Evolutionary conservation across 2,888 invertebrate genomes (phyloP), one percentile per base, ranked within the genome.

Genomic region (Mythimna lalbum): DNA sequence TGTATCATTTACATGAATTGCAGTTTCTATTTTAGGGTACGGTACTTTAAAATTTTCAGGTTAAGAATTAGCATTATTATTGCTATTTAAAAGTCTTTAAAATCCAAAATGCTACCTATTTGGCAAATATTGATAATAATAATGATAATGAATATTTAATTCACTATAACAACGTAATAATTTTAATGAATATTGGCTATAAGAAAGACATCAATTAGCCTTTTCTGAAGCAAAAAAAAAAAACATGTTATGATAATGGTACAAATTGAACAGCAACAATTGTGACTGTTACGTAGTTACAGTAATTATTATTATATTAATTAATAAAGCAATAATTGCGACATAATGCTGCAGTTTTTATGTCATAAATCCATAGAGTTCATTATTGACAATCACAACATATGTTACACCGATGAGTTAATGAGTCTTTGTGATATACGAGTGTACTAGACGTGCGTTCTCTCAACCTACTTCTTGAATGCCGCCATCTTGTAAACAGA

Each of bases 381-480:
- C 75, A 88, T 85, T 87, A 86, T 86, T 82, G 83, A 84, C 81
- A 84, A 85, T 78, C 82, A 76, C 74, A 72, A 80, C 76, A 75
- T 86, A 88, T 88, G 89, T 89, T 86, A 81, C 83, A 86, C 86
- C 88, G 87, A 93, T 89, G 91, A 93, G 90, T 91, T 93, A 94
- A 94, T 94, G 93, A 93, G 93, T 92, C 93, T 94, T 91, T 92
- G 92, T 95, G 93, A 94, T 94, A 92, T 93, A 93, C 94, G 93
- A 91, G 92, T 92, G 90, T 93, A 92, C 91, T 92, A 92, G 91
- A 92, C 91, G 91, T 93, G 93, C 92, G 93, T 94, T 94, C 93
- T 94, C 93, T 95, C 95, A 95, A 95, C 95, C 95, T 95, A 95
- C 95, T 94, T 95, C 90, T 92, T 92, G 92, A 94, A 94, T 94